Percentiles rank a stretch among this genome's conserved stretches.
These are phyloP conservation scores for Oryzias sinensis DNA, from an alignment of 2,797 vertebrate species.

Conservation along the genomic window DNA sequence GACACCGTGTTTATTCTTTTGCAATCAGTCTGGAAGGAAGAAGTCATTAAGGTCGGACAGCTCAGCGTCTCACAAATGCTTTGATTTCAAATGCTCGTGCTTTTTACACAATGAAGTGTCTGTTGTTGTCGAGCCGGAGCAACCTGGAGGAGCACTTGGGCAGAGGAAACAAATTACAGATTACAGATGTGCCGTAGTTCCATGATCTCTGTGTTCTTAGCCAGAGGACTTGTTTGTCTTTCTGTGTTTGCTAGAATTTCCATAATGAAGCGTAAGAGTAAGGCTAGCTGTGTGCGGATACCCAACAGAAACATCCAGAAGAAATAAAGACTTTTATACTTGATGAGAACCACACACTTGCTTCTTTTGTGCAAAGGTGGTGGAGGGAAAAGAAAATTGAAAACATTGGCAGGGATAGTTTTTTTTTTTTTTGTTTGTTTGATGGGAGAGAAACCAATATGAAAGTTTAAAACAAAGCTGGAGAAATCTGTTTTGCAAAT, in stretches of 20 bases:
- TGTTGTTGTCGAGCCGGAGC: slow-evolving; percentile 13
- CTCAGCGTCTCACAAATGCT: slow-evolving; percentile 41
- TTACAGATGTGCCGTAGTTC: background rate
- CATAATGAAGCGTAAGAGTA: slow-evolving; percentile 16
- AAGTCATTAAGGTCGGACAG: slow-evolving; percentile 28
- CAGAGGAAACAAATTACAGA: background rate
- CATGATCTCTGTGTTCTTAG: background rate
- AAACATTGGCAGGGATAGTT: too few species aligned
- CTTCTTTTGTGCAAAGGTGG: too few species aligned
- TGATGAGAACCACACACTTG: too few species aligned
- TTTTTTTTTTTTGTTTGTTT: too few species aligned
- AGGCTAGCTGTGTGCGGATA: slow-evolving; percentile 49
- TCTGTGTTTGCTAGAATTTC: slow-evolving; percentile 41
- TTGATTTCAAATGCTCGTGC: slow-evolving; percentile 1
- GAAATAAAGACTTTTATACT: background rate
- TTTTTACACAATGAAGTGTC: slow-evolving; percentile 14
- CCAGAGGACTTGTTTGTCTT: slow-evolving; percentile 20
- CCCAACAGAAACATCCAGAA: slow-evolving; percentile 27
- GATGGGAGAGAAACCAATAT: too few species aligned
- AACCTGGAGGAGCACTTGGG: background rate
- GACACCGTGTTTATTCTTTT: slow-evolving; percentile 17
- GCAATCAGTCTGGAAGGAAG: slow-evolving; percentile 15
- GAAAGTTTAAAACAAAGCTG: too few species aligned
- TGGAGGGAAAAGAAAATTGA: too few species aligned
- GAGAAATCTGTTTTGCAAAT: too few species aligned